A percentile compares a stretch with the other conserved stretches of the same genome.
Evolutionary conservation across 2,113 vertebrate genomes (phyloP).

Genomic region (Jaculus jaculus): DNA sequence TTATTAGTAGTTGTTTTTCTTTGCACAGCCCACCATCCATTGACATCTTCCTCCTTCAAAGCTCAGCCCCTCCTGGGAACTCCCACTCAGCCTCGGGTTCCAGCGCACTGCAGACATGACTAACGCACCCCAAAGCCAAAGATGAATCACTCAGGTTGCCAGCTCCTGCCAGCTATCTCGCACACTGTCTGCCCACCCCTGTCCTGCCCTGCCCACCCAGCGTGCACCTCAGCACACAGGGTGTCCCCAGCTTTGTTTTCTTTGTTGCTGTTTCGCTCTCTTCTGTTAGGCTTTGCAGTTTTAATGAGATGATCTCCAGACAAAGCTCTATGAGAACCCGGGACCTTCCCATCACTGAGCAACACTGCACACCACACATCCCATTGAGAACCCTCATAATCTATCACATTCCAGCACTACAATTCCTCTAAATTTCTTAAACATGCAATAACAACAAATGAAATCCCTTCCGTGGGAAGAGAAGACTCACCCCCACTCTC

Average conservation of each 20-base stretch:
- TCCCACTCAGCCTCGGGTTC: neutral
- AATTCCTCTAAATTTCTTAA: neutral
- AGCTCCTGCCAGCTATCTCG: neutral
- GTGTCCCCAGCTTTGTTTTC: neutral
- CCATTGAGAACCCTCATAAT: neutral
- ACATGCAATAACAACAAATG: slow-evolving; percentile 18
- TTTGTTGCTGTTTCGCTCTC: neutral
- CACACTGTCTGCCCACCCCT: neutral
- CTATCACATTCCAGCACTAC: neutral
- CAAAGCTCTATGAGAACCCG: neutral
- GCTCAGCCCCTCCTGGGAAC: neutral
- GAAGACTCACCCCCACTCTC: neutral
- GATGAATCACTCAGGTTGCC: slow-evolving; percentile 39
- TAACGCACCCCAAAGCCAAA: neutral
- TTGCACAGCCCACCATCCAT: neutral
- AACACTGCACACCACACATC: neutral
- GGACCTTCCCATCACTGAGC: neutral
- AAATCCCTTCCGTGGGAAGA: slow-evolving; percentile 17
- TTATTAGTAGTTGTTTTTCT: slow-evolving; percentile 11
- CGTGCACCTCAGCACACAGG: too few relatives aligned
- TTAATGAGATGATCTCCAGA: neutral
- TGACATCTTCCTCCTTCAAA: neutral
- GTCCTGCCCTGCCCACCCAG: neutral
- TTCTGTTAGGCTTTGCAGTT: neutral
- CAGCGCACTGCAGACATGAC: slow-evolving; percentile 39